Evolutionary conservation across 2,113 vertebrate species (phyloP).

Genomic region (Hepsetus odoe): DNA sequence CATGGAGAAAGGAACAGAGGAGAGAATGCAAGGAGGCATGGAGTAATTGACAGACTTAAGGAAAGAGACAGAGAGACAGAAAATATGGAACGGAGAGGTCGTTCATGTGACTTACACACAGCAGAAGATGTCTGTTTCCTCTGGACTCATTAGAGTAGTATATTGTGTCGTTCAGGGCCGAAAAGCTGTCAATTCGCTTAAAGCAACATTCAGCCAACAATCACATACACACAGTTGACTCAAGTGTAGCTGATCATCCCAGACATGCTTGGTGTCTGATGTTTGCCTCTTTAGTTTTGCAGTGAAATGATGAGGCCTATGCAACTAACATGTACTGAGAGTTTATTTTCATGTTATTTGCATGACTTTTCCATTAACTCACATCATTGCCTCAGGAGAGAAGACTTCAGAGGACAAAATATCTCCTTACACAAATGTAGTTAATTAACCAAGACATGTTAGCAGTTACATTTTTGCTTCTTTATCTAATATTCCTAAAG

Average conservation of each 20-base stretch:
- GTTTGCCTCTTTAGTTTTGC: neutral
- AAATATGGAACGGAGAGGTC: neutral
- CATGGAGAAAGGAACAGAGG: slow-evolving; percentile 49
- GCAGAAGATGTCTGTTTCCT: slow-evolving; percentile 18
- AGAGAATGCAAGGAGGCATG: neutral
- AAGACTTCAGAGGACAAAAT: too few species aligned
- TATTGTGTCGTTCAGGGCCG: slow-evolving; percentile 46
- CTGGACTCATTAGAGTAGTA: slow-evolving; percentile 61
- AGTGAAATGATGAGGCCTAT: neutral
- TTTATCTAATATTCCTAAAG: too few species aligned
- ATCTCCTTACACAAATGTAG: too few species aligned
- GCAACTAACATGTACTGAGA: too few species aligned
- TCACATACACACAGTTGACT: slow-evolving; percentile 2
- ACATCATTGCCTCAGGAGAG: neutral
- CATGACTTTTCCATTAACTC: too few species aligned
- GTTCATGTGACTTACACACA: slow-evolving; percentile 9
- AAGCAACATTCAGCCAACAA: neutral
- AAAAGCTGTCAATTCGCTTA: slow-evolving; percentile 46
- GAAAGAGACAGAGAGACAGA: slow-evolving; percentile 47
- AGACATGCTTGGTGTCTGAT: neutral
- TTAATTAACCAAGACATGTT: too few species aligned
- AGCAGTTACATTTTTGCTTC: too few species aligned
- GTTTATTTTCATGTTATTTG: slow-evolving; percentile 54
- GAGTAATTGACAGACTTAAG: slow-evolving; percentile 44
- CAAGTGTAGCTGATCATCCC: neutral